Evolutionary conservation across 2,113 vertebrate genomes (phyloP), one percentile per base, ranked within the genome.

Genomic region (Nesoenas mayeri): DNA sequence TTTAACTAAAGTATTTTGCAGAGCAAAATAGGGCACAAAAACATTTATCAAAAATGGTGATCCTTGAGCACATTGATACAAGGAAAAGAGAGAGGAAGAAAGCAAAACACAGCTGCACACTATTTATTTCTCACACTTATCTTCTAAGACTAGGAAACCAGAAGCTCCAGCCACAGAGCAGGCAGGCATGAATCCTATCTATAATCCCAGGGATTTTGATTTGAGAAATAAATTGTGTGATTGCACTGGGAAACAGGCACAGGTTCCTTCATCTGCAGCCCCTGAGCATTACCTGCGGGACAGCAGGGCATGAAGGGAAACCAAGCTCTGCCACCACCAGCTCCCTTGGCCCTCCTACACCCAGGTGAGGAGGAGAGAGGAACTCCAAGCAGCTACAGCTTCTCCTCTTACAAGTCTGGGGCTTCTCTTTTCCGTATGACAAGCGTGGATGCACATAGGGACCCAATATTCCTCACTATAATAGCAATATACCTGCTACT

Each of bases 261-360:
- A 44, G 17, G 5, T 5, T 66, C 14, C 21, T 66, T 51, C 1
- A 0, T 32, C 65, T 85, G 20, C 31, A 67, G 5, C 15, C 18
- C 0, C 0, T 40, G 29, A 61, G 20, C 15, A 57, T 74, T 34
- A 12, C 8, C 31, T 67, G 51, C 0, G 3, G 21, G n/a, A 14
- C 20, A 56, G 22, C 2, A 0, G 31, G 9, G 2, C 4, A 7
- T 0, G 3, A 19, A 88, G 7, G 10, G 6, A 62, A 85, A 15
- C 2, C 0, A 3, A 10, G 3, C 6, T 61, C 29, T 38, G 11
- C 31, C 28, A 74, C 51, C 1, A 0, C 25, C 36, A 31, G 9
- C 6, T 8, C 2, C 4, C 1, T 7, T 58, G 31, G 7, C 48
- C 67, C 38, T 71, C 10, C 12, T 3, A 9, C 48, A 58, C 9